Conservation (phyloP, 2,113 vertebrate genomes). For the Cichladusa arquata region DNA sequence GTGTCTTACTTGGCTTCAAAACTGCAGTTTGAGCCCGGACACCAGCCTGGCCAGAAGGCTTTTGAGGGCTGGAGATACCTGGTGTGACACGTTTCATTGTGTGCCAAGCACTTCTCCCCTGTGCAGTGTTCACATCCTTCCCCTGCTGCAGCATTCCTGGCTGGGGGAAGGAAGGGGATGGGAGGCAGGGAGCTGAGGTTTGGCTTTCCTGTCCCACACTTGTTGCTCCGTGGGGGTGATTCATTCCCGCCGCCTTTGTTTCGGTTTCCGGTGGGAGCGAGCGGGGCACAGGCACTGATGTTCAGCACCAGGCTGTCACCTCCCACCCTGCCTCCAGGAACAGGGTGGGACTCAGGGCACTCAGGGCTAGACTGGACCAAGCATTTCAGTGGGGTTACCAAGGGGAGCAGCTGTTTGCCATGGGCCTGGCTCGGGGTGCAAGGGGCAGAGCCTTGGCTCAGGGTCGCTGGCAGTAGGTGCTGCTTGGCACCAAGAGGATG, state of each 20-base stretch:
- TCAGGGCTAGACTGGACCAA: background rate
- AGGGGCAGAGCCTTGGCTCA: background rate
- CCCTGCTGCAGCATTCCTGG: background rate
- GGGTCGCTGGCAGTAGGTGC: background rate
- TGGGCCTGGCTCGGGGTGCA: background rate
- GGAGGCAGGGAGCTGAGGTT: slow-evolving; percentile 11
- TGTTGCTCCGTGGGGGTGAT: background rate
- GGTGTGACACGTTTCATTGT: accelerated
- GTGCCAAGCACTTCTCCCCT: background rate
- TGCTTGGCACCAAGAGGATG: background rate
- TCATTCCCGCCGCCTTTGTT: slow-evolving; percentile 37
- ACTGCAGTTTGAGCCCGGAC: background rate
- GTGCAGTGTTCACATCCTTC: background rate
- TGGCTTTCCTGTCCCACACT: slow-evolving; percentile 37
- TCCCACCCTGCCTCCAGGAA: background rate
- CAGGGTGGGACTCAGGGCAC: background rate
- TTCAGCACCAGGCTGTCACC: background rate
- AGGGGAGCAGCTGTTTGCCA: background rate
- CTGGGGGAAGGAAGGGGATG: background rate
- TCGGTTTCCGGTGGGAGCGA: background rate
- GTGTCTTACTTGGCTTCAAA: background rate
- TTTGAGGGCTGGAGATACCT: background rate
- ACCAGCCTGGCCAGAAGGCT: background rate
- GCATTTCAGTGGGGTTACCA: accelerated
- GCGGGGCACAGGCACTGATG: accelerated